phyloP scores from a whole-genome alignment of 2,888 invertebrate genomes.

The Hemicrepidius hirtus region DNA sequence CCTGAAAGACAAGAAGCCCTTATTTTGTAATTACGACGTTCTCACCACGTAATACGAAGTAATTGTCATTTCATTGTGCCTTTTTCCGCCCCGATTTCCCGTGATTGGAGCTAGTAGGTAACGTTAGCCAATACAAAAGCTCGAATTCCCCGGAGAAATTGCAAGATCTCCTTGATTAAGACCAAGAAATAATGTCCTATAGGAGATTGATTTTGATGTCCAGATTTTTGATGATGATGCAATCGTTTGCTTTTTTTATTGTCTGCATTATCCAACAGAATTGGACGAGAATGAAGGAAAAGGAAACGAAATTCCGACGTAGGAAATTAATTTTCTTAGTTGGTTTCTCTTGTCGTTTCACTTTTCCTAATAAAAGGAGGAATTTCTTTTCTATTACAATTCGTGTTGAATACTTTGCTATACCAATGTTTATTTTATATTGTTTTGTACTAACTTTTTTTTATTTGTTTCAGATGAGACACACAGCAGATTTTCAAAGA shows the following conservation, averaged over 20 bases:
- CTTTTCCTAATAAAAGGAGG: background rate
- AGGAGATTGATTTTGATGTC: constrained; percentile 25
- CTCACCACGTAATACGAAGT: constrained; percentile 21
- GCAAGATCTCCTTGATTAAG: constrained; percentile 24
- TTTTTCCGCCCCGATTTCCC: constrained; percentile 33
- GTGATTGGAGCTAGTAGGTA: constrained; percentile 19
- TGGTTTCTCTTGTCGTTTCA: background rate
- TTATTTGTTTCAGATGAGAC: constrained; percentile 22
- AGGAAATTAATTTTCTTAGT: constrained; percentile 4
- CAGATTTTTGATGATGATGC: constrained; percentile 16
- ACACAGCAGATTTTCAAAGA: constrained; percentile 16
- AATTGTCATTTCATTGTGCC: constrained; percentile 31
- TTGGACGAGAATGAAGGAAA: background rate
- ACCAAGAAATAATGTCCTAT: background rate
- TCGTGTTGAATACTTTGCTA: background rate
- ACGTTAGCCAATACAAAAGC: constrained; percentile 3
- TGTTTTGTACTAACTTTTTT: background rate
- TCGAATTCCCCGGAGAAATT: constrained; percentile 1
- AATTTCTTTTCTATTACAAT: background rate
- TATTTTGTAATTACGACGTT: constrained; percentile 25
- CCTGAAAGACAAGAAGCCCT: constrained; percentile 2
- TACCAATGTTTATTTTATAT: background rate
- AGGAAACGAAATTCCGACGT: background rate
- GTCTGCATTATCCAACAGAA: background rate
- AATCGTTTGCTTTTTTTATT: constrained; percentile 5